A percentile compares a stretch with the other conserved stretches of the same genome.
Conservation (phyloP, 2,113 vertebrate genomes). For the Ochotona princeps region DNA sequence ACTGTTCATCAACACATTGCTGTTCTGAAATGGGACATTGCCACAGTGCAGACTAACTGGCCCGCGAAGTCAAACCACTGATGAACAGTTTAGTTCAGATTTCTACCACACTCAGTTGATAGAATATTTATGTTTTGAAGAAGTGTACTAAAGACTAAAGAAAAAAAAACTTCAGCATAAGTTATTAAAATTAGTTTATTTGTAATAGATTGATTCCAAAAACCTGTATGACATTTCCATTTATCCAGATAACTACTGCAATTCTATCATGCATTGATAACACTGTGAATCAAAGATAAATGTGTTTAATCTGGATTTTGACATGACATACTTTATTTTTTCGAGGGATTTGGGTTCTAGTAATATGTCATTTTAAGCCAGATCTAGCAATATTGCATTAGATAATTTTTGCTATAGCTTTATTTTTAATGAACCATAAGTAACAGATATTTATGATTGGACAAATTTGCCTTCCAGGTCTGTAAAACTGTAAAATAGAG, state of each 20-base stretch:
- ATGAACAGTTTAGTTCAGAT: not conserved
- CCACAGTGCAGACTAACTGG: not conserved
- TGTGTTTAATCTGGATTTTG: not conserved
- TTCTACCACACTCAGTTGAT: no score
- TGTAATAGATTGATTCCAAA: no score
- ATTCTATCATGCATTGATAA: not conserved
- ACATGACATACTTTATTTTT: conserved; percentile 9
- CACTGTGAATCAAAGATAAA: not conserved
- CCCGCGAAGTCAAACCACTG: not conserved
- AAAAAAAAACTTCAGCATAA: not conserved
- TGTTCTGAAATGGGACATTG: not conserved
- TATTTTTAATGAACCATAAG: not conserved
- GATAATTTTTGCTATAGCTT: not conserved
- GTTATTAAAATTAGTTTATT: not conserved
- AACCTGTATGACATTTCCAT: not conserved
- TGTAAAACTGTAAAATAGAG: not conserved
- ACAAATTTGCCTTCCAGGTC: not conserved
- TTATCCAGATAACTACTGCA: not conserved
- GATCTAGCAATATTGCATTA: not conserved
- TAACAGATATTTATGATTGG: not conserved
- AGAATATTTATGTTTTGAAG: not conserved
- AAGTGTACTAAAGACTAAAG: not conserved
- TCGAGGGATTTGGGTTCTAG: not conserved
- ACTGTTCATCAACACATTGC: not conserved
- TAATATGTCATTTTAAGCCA: not conserved